These are phyloP conservation scores for Corydoras sp. DNA, from an alignment of 2,113 vertebrate species.

Conservation along the genomic window DNA sequence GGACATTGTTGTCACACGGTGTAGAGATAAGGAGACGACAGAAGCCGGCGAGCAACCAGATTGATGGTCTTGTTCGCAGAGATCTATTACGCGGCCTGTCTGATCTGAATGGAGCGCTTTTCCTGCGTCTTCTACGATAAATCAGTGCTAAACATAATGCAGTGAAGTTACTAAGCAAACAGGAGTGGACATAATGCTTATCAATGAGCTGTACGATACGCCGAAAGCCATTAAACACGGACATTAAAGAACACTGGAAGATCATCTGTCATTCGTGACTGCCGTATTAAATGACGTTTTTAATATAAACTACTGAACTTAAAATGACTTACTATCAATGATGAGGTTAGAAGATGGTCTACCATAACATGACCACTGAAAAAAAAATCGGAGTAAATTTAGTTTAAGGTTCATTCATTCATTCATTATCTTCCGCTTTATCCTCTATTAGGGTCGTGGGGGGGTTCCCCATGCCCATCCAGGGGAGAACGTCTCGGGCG, in stretches of 20 bases:
- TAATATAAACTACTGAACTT: too few relatives aligned
- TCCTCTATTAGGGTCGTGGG: too few relatives aligned
- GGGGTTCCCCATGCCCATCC: too few relatives aligned
- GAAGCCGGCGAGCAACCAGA: conserved; percentile 37
- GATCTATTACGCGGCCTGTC: conserved; percentile 3
- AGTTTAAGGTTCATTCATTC: too few relatives aligned
- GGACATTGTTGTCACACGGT: conserved; percentile 32
- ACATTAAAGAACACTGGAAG: not conserved
- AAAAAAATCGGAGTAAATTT: too few relatives aligned
- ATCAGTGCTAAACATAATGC: conserved; percentile 3
- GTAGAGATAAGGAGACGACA: conserved; percentile 39
- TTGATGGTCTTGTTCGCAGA: conserved; percentile 15
- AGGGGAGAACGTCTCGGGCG: too few relatives aligned
- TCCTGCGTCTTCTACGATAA: conserved; percentile 8
- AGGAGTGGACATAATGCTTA: not conserved
- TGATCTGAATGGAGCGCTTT: conserved; percentile 11
- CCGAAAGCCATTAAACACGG: not conserved
- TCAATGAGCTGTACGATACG: conserved; percentile 1
- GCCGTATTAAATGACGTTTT: too few relatives aligned
- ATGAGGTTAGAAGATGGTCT: too few relatives aligned
- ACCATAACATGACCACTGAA: too few relatives aligned
- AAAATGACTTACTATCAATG: too few relatives aligned
- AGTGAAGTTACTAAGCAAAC: conserved; percentile 9
- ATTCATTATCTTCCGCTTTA: too few relatives aligned
- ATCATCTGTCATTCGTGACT: too few relatives aligned